Conservation (phyloP, 2,888 invertebrate genomes). For the Molorchus minor region DNA sequence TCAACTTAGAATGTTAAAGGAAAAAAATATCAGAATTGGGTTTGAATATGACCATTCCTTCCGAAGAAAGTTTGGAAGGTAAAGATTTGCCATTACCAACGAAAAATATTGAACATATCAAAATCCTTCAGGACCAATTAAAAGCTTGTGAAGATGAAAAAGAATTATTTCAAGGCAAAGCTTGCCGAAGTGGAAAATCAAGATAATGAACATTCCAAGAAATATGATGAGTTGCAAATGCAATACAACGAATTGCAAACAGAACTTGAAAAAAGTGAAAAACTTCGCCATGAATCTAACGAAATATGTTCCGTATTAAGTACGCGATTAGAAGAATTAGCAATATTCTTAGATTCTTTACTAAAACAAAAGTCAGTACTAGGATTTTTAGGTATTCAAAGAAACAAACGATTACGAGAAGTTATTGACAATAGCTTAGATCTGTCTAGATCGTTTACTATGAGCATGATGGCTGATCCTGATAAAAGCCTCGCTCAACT, state of each 20-base stretch:
- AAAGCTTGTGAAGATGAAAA: conserved; percentile 51
- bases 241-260: conserved; percentile 47
- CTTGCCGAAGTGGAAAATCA: conserved; percentile 47
- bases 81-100: conserved; percentile 30
- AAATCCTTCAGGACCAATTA: conserved; percentile 50
- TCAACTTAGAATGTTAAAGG: conserved; percentile 53
- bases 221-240: conserved; percentile 43
- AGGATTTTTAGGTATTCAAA: conserved; percentile 65
- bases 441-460: conserved; percentile 64
- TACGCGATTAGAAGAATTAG: conserved; percentile 71
- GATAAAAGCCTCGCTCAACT: conserved; percentile 65
- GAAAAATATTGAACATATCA: conserved; percentile 43
- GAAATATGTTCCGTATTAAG: conserved; percentile 66
- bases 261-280: conserved; percentile 59
- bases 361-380: conserved; percentile 70
- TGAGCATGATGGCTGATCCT: conserved; percentile 59
- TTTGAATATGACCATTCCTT: conserved; percentile 43
- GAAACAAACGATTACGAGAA: conserved; percentile 65
- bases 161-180: conserved; percentile 52
- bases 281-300: conserved; percentile 58
- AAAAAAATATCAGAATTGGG: conserved; percentile 56
- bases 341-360: conserved; percentile 72
- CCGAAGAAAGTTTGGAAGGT: conserved; percentile 15
- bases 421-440: conserved; percentile 67
- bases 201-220: conserved; percentile 29